These are phyloP conservation scores for Herminia tarsipennalis DNA, from an alignment of 2,888 invertebrate genomes.

Conservation along the genomic window DNA sequence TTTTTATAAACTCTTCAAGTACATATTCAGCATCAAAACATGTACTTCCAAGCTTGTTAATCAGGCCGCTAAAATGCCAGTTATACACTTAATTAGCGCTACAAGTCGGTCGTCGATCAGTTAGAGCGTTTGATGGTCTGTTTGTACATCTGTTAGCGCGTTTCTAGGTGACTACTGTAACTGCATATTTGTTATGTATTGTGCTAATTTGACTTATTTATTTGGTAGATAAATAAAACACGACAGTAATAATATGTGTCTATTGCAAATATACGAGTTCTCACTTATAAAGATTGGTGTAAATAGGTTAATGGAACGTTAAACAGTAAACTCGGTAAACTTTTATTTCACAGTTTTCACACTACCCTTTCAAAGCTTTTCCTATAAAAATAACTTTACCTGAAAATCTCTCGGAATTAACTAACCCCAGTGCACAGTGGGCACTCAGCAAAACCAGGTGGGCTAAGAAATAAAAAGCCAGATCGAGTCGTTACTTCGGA, in stretches of 20 bases:
- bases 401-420: conserved; percentile 9
- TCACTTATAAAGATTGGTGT: too few relatives aligned
- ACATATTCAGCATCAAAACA: conserved; percentile 6
- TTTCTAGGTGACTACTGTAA: conserved; percentile 47
- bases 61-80: conserved; percentile 37
- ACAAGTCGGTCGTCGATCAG: conserved; percentile 41
- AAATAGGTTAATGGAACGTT: too few relatives aligned
- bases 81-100: conserved; percentile 45
- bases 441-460: conserved; percentile 45
- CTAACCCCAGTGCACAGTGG: conserved; percentile 29
- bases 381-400: conserved; percentile 11
- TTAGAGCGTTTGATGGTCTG: conserved; percentile 53
- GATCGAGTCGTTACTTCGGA: conserved; percentile 44
- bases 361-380: conserved; percentile 3
- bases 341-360: not conserved
- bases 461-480: conserved; percentile 43
- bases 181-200: conserved; percentile 20
- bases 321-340: too few relatives aligned
- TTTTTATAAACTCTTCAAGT: not conserved
- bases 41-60: conserved; percentile 27
- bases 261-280: too few relatives aligned
- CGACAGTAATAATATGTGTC: not conserved
- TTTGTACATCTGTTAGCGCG: conserved; percentile 47
- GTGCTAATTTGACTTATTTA: conserved; percentile 15
- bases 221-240: not conserved